A percentile compares a stretch with the other conserved stretches of the same genome.
Conservation (phyloP, 2,797 vertebrate genomes). For the Caiman crocodilus region DNA sequence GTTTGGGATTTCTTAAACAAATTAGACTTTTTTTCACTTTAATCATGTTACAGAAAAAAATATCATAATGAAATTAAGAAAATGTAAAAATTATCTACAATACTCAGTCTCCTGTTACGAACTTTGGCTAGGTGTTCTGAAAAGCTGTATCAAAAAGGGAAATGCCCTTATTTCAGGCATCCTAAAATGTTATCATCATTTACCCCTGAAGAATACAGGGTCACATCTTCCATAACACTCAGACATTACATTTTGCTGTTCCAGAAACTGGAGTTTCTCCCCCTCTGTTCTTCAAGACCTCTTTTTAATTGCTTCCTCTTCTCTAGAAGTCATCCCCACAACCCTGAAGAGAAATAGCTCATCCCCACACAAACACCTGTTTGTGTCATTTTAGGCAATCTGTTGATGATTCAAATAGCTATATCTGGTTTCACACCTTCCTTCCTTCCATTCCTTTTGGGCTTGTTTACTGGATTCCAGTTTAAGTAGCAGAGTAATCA, state of each 20-base stretch:
- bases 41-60: conserved; percentile 23
- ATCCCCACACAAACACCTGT: conserved; percentile 48
- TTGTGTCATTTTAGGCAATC: conserved; percentile 62
- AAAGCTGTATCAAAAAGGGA: background rate
- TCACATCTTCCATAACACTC: background rate
- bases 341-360: conserved; percentile 13
- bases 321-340: conserved; percentile 18
- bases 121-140: background rate
- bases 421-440: conserved; percentile 54
- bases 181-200: background rate
- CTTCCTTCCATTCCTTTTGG: conserved; percentile 22
- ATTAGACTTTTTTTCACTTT: conserved; percentile 45
- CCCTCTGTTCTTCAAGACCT: background rate
- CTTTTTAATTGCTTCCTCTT: conserved; percentile 27
- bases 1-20: conserved; percentile 54
- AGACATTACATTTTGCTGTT: background rate
- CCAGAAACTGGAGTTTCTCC: background rate
- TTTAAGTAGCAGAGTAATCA: conserved; percentile 29
- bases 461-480: conserved; percentile 45
- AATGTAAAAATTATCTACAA: background rate
- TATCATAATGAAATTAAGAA: background rate
- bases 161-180: background rate
- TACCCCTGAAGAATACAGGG: background rate
- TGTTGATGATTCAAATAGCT: conserved; percentile 65
- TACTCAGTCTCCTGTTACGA: background rate